Conservation (phyloP, 2,113 vertebrate genomes). For the Pteropus alecto region DNA sequence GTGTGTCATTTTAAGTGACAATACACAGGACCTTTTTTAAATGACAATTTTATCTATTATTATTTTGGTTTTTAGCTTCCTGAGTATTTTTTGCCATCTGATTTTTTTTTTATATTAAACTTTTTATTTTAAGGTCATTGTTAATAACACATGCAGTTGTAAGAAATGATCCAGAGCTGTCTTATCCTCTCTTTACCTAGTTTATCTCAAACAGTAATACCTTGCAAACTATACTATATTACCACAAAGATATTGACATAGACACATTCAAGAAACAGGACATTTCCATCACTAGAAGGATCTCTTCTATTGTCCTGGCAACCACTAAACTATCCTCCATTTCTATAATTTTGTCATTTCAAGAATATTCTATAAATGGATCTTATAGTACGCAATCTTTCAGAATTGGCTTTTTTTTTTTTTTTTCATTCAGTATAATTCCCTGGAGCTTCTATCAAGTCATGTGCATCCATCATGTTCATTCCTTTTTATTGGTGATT, state of each 20-base stretch:
- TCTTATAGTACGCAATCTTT: not conserved
- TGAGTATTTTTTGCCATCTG: not conserved
- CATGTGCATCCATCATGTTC: not conserved
- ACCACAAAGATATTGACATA: not conserved
- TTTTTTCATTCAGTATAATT: not conserved
- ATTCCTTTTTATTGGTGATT: not conserved
- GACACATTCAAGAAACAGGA: not conserved
- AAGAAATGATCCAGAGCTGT: not conserved
- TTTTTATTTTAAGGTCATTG: constrained; percentile 12
- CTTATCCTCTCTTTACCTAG: not conserved
- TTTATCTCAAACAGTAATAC: not conserved
- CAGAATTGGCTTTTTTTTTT: not conserved
- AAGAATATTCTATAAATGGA: not conserved
- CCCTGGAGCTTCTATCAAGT: not conserved
- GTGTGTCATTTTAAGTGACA: not conserved
- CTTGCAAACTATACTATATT: not conserved
- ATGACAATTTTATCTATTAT: not conserved
- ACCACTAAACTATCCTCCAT: not conserved
- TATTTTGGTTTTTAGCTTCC: constrained; percentile 29
- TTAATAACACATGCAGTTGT: not conserved
- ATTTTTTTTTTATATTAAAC: constrained; percentile 1
- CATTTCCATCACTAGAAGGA: not conserved
- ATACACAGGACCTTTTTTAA: not conserved
- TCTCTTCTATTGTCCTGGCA: not conserved
- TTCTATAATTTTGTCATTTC: not conserved